Percentiles rank a stretch among this genome's conserved stretches.
phyloP scores from a whole-genome alignment of 1,140 invertebrate genomes.

The Gonioctena quinquepunctata region DNA sequence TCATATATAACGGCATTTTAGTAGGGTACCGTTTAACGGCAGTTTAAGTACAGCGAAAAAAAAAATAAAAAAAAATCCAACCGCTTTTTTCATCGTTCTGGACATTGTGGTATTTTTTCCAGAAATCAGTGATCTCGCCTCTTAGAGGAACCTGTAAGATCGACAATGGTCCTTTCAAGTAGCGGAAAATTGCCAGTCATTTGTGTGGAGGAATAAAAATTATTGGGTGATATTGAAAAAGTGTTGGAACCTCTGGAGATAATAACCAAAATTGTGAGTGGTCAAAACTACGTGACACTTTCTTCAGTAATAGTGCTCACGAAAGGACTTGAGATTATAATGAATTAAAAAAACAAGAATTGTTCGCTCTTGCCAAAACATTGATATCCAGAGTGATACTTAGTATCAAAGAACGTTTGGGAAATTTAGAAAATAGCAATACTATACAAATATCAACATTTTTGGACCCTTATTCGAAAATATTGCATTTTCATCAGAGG shows the following conservation, averaged over 20 bases:
- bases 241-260: slow-evolving; percentile 41
- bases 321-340: background rate
- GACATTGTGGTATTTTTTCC: too few species aligned
- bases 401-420: background rate
- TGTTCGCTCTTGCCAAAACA: background rate
- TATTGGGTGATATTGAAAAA: slow-evolving; percentile 14
- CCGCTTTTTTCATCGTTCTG: too few species aligned
- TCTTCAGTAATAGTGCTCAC: slow-evolving; percentile 32
- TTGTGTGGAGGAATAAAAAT: slow-evolving; percentile 23
- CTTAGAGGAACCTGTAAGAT: slow-evolving; percentile 28
- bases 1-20: too few species aligned
- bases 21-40: too few species aligned
- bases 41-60: too few species aligned
- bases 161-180: slow-evolving; percentile 1
- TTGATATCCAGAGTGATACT: background rate
- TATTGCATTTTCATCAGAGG: background rate
- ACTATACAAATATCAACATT: slow-evolving; percentile 17
- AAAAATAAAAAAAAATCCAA: too few species aligned
- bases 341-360: background rate
- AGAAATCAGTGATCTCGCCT: too few species aligned
- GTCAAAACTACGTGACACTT: slow-evolving; percentile 36
- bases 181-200: slow-evolving; percentile 9
- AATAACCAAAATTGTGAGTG: slow-evolving; percentile 33
- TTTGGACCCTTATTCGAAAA: slow-evolving; percentile 18
- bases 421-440: slow-evolving; percentile 5